A percentile compares a stretch with the other conserved stretches of the same genome.
Evolutionary conservation across 2,113 vertebrate species (phyloP).

Genomic region (Amblyopsis rosae): DNA sequence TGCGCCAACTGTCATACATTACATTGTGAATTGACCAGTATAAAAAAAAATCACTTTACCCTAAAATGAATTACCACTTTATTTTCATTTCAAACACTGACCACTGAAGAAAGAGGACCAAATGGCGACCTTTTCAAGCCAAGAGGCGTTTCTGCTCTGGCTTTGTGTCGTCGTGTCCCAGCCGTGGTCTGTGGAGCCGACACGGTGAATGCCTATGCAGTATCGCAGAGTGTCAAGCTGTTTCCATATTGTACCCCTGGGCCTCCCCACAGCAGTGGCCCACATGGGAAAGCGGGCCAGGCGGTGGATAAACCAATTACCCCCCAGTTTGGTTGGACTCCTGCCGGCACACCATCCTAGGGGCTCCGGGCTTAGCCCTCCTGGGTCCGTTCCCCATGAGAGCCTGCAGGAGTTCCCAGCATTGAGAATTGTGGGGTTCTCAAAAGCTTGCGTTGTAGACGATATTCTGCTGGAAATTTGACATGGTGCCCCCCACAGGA

Average conservation of each 20-base stretch:
- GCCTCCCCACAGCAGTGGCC: slow-evolving; percentile 77
- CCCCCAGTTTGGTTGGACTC: slow-evolving; percentile 67
- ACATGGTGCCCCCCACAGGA: slow-evolving; percentile 57
- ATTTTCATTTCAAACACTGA: slow-evolving; percentile 38
- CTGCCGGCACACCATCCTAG: slow-evolving; percentile 54
- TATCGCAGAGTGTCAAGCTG: slow-evolving; percentile 70
- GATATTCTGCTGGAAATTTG: slow-evolving; percentile 59
- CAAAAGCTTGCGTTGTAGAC: slow-evolving; percentile 52
- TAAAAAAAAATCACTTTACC: slow-evolving; percentile 22
- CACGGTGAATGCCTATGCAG: slow-evolving; percentile 54
- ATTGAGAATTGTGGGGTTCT: slow-evolving; percentile 56
- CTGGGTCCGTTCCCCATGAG: slow-evolving; percentile 60
- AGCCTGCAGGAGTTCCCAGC: slow-evolving; percentile 69
- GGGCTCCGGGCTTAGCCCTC: slow-evolving; percentile 54
- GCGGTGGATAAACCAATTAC: slow-evolving; percentile 78
- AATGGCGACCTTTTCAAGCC: slow-evolving; percentile 56
- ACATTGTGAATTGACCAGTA: slow-evolving; percentile 1
- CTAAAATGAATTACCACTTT: slow-evolving; percentile 60
- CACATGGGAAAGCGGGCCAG: slow-evolving; percentile 77
- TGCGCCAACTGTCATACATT: slow-evolving; percentile 12
- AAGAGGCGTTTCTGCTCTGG: slow-evolving; percentile 38
- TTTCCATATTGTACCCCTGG: slow-evolving; percentile 73
- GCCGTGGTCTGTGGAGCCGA: slow-evolving; percentile 41
- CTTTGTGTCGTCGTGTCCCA: slow-evolving; percentile 54
- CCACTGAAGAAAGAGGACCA: slow-evolving; percentile 38